Conservation (phyloP, 2,888 invertebrate species). For the Philereme transversata region DNA sequence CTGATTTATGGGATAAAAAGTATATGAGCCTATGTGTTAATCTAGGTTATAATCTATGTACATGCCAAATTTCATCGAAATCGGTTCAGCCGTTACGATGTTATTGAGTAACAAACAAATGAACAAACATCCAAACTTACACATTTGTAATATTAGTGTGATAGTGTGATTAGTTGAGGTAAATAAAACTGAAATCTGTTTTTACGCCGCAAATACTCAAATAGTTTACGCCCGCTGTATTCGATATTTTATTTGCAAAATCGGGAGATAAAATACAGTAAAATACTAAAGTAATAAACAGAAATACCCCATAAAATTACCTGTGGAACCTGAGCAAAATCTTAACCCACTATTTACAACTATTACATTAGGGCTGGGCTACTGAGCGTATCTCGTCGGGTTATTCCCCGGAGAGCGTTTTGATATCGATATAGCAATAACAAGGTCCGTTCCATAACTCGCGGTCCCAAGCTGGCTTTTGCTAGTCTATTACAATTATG, state of each 20-base stretch:
- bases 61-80: too few relatives aligned
- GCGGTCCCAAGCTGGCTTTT: constrained; percentile 51
- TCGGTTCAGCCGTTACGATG: too few relatives aligned
- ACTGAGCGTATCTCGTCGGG: constrained; percentile 46
- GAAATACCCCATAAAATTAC: constrained; percentile 22
- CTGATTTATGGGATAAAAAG: too few relatives aligned
- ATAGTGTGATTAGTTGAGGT: too few relatives aligned
- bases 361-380: constrained; percentile 37
- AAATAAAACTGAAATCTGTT: too few relatives aligned
- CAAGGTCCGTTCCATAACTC: constrained; percentile 52
- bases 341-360: constrained; percentile 26
- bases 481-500: constrained; percentile 55
- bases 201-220: neutral
- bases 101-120: too few relatives aligned
- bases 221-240: neutral
- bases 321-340: constrained; percentile 22
- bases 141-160: too few relatives aligned
- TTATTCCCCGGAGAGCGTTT: constrained; percentile 51
- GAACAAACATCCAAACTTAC: too few relatives aligned
- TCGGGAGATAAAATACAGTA: neutral
- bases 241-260: neutral
- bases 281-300: constrained; percentile 12
- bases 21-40: too few relatives aligned
- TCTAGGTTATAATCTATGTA: too few relatives aligned
- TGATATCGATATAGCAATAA: constrained; percentile 54